Percentiles rank a stretch among this genome's conserved stretches.
phyloP scores from a whole-genome alignment of 2,888 invertebrate genomes.

The Chrysopilus asiliformis region DNA sequence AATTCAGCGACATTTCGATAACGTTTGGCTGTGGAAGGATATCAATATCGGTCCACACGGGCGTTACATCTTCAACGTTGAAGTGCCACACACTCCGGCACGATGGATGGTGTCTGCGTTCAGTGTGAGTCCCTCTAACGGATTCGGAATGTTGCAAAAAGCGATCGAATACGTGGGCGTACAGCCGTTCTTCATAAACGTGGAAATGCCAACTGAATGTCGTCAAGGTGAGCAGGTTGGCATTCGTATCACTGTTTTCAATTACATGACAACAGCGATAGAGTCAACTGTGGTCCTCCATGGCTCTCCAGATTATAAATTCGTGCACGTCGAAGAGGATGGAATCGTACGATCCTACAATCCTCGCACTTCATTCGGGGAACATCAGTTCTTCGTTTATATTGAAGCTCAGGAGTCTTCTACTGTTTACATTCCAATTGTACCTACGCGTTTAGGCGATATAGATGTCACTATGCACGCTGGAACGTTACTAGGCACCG shows the following conservation, averaged over 20 bases:
- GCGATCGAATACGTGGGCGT: constrained; percentile 80
- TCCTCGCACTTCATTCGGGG: constrained; percentile 80
- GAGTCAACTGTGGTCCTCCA: constrained; percentile 80
- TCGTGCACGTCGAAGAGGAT: constrained; percentile 80
- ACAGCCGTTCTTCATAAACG: constrained; percentile 86
- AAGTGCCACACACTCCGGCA: constrained; percentile 71
- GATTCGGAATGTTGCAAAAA: constrained; percentile 73
- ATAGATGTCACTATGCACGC: constrained; percentile 64
- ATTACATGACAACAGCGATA: constrained; percentile 74
- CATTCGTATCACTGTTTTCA: constrained; percentile 82
- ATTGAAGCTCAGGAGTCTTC: constrained; percentile 63
- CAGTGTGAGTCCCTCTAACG: constrained; percentile 72
- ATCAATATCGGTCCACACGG: constrained; percentile 87
- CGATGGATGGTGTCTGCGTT: constrained; percentile 91
- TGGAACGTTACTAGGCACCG: constrained; percentile 57
- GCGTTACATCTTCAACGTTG: constrained; percentile 70
- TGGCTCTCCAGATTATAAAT: constrained; percentile 75
- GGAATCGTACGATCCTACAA: constrained; percentile 78
- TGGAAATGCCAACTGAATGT: constrained; percentile 75
- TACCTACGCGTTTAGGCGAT: constrained; percentile 66
- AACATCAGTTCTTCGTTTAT: constrained; percentile 90
- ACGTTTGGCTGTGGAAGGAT: constrained; percentile 92
- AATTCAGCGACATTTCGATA: constrained; percentile 81
- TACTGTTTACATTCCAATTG: constrained; percentile 81
- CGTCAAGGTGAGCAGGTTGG: constrained; percentile 90